Evolutionary conservation across 2,888 invertebrate species (phyloP).

Genomic region (Dimorphilus gyrociliatus): DNA sequence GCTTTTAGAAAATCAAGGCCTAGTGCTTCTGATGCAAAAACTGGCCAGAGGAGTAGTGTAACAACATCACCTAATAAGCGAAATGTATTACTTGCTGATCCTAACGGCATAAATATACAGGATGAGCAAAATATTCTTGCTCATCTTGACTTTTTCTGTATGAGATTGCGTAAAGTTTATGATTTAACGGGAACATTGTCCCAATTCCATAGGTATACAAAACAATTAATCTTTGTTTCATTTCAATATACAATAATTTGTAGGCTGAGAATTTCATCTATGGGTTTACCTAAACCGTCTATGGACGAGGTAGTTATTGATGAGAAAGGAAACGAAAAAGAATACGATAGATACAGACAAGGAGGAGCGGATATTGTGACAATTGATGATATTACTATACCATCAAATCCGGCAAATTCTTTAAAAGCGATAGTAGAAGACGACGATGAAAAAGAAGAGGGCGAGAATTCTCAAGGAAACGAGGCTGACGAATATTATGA

Average conservation of each 20-base stretch:
- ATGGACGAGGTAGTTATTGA: too few species aligned
- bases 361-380: conserved; percentile 4
- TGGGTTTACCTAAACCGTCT: too few species aligned
- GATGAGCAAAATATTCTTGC: conserved; percentile 33
- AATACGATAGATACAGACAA: conserved; percentile 1
- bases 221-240: too few species aligned
- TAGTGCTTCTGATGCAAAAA: too few species aligned
- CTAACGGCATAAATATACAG: conserved; percentile 19
- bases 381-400: conserved; percentile 2
- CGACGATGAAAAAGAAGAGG: conserved; percentile 2
- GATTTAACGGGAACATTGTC: conserved; percentile 31
- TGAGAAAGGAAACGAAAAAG: background rate
- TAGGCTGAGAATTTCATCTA: too few species aligned
- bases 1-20: too few species aligned
- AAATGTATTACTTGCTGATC: too few species aligned
- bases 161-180: conserved; percentile 27
- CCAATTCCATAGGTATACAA: conserved; percentile 28
- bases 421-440: conserved; percentile 2
- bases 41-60: too few species aligned
- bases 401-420: background rate
- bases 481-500: conserved; percentile 3
- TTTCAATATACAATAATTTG: too few species aligned
- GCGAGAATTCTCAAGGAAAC: conserved; percentile 1
- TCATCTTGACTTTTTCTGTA: conserved; percentile 29
- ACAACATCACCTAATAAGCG: too few species aligned